A percentile compares a stretch with the other conserved stretches of the same genome.
These are phyloP conservation scores for Sebastes flavidus DNA, from an alignment of 2,797 vertebrate species.

Conservation along the genomic window DNA sequence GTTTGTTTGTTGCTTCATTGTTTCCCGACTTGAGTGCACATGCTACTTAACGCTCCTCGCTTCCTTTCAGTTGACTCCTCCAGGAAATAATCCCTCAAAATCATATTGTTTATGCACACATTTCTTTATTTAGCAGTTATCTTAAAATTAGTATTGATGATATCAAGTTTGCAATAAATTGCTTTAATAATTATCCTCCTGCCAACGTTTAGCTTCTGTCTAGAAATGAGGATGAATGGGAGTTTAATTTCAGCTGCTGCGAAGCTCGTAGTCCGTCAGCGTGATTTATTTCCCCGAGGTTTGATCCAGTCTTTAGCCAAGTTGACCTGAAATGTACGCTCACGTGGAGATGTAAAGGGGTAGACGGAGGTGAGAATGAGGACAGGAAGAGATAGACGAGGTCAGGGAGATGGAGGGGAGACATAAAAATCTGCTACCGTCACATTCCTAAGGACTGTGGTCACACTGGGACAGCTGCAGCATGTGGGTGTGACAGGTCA, in stretches of 20 bases:
- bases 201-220: slow-evolving; percentile 5
- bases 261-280: neutral
- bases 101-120: neutral
- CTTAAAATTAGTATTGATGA: neutral
- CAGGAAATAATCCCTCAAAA: slow-evolving; percentile 50
- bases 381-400: slow-evolving; percentile 54
- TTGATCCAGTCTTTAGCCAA: neutral
- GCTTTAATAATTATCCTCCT: neutral
- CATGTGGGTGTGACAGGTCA: slow-evolving; percentile 5
- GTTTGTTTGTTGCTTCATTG: slow-evolving; percentile 61
- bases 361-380: slow-evolving; percentile 34
- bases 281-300: slow-evolving; percentile 8
- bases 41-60: slow-evolving; percentile 17
- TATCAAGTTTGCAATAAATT: neutral
- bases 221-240: slow-evolving; percentile 5
- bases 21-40: slow-evolving; percentile 34
- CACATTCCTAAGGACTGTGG: slow-evolving; percentile 50
- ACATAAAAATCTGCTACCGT: slow-evolving; percentile 41
- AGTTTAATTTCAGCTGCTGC: slow-evolving; percentile 7
- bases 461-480: slow-evolving; percentile 47
- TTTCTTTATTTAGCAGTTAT: neutral
- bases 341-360: neutral
- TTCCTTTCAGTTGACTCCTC: slow-evolving; percentile 26
- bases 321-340: slow-evolving; percentile 9
- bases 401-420: slow-evolving; percentile 16